Evolutionary conservation across 1,140 invertebrate genomes (phyloP), one percentile per base, ranked within the genome.

Genomic region (Caerostris extrusa): DNA sequence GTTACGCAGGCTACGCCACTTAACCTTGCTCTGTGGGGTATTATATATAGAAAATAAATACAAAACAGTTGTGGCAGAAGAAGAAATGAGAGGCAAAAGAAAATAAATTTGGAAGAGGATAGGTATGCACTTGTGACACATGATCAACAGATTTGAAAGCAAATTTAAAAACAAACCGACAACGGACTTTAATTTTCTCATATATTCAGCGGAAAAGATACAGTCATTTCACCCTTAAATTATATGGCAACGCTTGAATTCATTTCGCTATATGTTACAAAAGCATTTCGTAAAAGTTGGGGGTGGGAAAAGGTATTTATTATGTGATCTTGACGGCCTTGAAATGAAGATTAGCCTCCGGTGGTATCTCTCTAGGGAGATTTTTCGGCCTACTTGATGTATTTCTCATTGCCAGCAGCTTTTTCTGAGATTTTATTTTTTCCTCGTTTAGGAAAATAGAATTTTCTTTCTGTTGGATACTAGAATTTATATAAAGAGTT

Each of bases 261-360:
- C 83, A 10, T 58, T 86, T 57, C 58, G n/a, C 90, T 56, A 83
- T 83, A 50, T 91, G 87, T 83, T 83, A 64, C 77, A 91, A 83
- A 58, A 91, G n/a, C 90, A 91, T 91, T 69, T 61, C 82, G 55
- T 50, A 93, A 93, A 87, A 93, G 83, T 86, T 93, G 82, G 83
- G 91, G 91, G 91, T 61, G 82, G 82, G 57, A 91, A 91, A 60
- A 71, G 64, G 83, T 64, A 93, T 93, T 93, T 93, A 93, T 93
- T 93, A 93, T 87, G 50, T n/a, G 83, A 87, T 87, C 81, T 77
- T 86, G 91, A 87, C 64, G 91, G 91, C 91, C 91, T 93, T 93
- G 91, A 93, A 93, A 77, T 53, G 64, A 71, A 93, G 83, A 93
- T 87, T 77, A 58, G 82, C 61, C 91, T 87, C 61, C 82, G 85